Percentiles rank a stretch among this genome's conserved stretches.
Conservation (phyloP, 2,113 vertebrate genomes). For the Melanocharis versteri region DNA sequence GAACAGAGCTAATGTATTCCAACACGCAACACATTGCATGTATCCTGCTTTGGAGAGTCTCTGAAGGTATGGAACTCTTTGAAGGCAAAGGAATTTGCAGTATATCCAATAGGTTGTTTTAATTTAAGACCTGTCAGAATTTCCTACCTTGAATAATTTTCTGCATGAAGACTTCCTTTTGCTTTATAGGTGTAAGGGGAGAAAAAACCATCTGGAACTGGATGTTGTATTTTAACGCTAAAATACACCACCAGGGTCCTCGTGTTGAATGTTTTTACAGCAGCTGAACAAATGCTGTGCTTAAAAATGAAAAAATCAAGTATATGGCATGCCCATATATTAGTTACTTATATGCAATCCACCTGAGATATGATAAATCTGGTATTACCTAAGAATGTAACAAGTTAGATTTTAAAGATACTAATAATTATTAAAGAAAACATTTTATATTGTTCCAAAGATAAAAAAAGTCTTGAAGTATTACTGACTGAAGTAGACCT, state of each 20-base stretch:
- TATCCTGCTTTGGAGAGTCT: background rate
- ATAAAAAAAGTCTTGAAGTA: background rate
- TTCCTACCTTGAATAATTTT: background rate
- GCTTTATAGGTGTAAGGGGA: background rate
- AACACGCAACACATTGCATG: fast-evolving
- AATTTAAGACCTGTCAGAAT: background rate
- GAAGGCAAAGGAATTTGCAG: background rate
- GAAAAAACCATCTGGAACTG: background rate
- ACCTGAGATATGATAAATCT: background rate
- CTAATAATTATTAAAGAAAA: background rate
- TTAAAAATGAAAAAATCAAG: background rate
- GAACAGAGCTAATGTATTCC: background rate
- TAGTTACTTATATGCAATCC: background rate
- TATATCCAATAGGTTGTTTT: background rate
- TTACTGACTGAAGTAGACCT: background rate
- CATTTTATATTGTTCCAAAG: background rate
- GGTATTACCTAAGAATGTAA: background rate
- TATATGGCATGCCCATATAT: background rate
- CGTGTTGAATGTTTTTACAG: background rate
- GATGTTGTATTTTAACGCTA: background rate
- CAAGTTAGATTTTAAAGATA: background rate
- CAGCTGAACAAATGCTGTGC: background rate
- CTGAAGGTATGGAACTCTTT: background rate
- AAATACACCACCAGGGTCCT: background rate
- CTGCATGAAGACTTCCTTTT: background rate